phyloP scores from a whole-genome alignment of 2,888 invertebrate species.

The Gibbula magus region DNA sequence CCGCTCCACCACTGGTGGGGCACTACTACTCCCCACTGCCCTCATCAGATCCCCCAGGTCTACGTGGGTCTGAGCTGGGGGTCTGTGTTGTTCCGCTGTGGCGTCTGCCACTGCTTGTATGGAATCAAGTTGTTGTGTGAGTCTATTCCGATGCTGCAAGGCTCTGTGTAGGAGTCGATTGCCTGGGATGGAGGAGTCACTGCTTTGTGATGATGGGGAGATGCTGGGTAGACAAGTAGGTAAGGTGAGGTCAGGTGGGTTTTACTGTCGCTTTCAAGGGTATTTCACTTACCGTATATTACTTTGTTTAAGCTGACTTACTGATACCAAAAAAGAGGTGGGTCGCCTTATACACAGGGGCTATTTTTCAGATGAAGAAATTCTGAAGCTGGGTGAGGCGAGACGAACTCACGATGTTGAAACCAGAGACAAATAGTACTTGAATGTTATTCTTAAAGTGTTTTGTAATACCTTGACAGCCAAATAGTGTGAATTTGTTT shows the following conservation, averaged over 20 bases:
- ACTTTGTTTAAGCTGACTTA: no score
- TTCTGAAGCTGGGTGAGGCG: no score
- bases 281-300: no score
- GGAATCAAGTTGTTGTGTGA: conserved; percentile 48
- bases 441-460: no score
- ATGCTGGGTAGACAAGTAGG: not conserved
- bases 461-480: no score
- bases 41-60: conserved; percentile 7
- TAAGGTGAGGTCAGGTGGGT: not conserved
- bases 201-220: not conserved
- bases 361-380: no score
- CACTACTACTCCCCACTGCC: conserved; percentile 9
- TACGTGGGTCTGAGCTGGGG: not conserved
- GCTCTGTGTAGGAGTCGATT: conserved; percentile 51
- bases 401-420: no score
- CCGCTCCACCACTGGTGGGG: conserved; percentile 1
- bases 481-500: no score
- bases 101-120: conserved; percentile 20
- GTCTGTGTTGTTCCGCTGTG: not conserved
- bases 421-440: no score
- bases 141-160: conserved; percentile 40
- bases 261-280: no score
- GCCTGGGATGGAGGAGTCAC: conserved; percentile 42
- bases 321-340: no score
- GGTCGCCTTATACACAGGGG: no score